These are phyloP conservation scores for Alligator mississippiensis DNA, from an alignment of 2,113 vertebrate genomes.

Conservation along the genomic window DNA sequence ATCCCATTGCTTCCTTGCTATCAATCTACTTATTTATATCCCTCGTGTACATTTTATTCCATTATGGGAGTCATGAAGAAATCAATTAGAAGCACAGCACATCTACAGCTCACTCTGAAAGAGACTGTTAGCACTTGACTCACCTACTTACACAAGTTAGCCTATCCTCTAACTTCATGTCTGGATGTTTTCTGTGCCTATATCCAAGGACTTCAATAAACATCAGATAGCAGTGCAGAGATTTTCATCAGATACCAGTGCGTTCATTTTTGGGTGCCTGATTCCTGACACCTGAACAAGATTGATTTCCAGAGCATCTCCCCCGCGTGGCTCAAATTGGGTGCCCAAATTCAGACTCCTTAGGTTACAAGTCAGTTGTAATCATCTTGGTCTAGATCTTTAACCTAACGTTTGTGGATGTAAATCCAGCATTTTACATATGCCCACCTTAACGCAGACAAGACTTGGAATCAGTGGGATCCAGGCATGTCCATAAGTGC, in stretches of 20 bases:
- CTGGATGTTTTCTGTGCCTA: too few species aligned
- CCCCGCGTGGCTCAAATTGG: not conserved
- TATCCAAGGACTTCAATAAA: constrained; percentile 26
- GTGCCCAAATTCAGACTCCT: not conserved
- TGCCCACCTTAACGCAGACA: not conserved
- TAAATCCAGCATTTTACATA: not conserved
- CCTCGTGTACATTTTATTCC: constrained; percentile 37
- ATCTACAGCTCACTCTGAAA: constrained; percentile 65
- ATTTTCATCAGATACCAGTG: too few species aligned
- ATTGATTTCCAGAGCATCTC: not conserved
- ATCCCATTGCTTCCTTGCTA: not conserved
- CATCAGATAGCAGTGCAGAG: not conserved
- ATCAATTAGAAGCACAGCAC: constrained; percentile 69
- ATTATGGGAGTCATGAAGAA: constrained; percentile 67
- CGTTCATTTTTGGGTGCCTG: too few species aligned
- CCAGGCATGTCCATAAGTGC: not conserved
- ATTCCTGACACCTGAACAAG: not conserved
- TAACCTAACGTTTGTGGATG: not conserved
- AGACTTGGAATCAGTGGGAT: not conserved
- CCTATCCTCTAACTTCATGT: not conserved
- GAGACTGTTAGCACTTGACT: constrained; percentile 64
- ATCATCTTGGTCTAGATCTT: not conserved
- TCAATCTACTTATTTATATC: constrained; percentile 7
- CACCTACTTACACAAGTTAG: constrained; percentile 66
- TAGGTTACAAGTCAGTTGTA: accelerated